Evolutionary conservation across 2,797 vertebrate genomes (phyloP).

Genomic region (Mastacembelus armatus): DNA sequence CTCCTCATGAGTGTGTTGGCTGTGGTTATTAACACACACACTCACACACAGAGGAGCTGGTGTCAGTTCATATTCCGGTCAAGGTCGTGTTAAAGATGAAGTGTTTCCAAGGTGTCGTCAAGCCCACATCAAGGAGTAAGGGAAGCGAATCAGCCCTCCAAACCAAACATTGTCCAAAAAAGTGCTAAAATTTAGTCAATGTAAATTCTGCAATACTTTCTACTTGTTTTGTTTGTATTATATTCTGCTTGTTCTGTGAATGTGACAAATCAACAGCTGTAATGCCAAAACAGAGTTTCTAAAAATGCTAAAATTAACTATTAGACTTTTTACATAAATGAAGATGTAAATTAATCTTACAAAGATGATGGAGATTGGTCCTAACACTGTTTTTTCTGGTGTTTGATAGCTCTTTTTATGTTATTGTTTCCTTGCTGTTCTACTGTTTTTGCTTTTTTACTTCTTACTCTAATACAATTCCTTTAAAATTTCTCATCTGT

Average conservation of each 20-base stretch:
- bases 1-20: slow-evolving; percentile 23
- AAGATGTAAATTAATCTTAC: background rate
- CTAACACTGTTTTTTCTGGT: background rate
- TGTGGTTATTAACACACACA: slow-evolving; percentile 10
- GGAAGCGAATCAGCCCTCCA: background rate
- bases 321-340: background rate
- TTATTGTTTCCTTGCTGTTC: background rate
- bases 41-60: slow-evolving; percentile 6
- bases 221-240: background rate
- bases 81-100: slow-evolving; percentile 55
- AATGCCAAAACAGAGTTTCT: background rate
- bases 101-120: slow-evolving; percentile 42
- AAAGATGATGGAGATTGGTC: too few relatives aligned
- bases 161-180: background rate
- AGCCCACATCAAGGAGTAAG: too few relatives aligned
- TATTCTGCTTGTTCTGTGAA: too few relatives aligned
- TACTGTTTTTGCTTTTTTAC: too few relatives aligned
- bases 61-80: slow-evolving; percentile 58
- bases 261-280: background rate
- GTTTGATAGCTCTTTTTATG: background rate
- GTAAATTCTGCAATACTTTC: too few relatives aligned
- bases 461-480: too few relatives aligned
- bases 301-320: background rate
- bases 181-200: too few relatives aligned
- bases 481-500: background rate